A percentile compares a stretch with the other conserved stretches of the same genome.
Conservation (phyloP, 1,140 invertebrate species). For the Archivesica marissinica region DNA sequence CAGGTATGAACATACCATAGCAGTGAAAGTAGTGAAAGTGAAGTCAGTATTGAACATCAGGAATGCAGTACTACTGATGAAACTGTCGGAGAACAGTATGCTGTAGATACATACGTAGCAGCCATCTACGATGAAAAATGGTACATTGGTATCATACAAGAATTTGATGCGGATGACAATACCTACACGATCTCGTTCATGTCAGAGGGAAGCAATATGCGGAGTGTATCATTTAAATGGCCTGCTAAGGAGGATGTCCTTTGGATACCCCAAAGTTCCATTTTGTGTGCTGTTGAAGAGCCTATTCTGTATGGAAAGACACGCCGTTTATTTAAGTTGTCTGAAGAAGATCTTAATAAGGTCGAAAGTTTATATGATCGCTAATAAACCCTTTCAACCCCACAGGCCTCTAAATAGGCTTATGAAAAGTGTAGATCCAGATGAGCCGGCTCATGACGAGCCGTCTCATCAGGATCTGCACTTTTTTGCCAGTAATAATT, state of each 20-base stretch:
- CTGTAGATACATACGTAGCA: constrained; percentile 15
- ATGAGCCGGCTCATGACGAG: no score
- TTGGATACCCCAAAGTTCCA: neutral
- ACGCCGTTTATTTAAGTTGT: neutral
- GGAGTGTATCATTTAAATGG: constrained; percentile 1
- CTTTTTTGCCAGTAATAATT: no score
- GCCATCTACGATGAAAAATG: constrained; percentile 19
- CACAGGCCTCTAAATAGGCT: no score
- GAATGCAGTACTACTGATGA: neutral
- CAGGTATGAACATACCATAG: neutral
- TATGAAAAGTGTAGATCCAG: no score
- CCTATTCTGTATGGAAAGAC: neutral
- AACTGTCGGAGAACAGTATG: neutral
- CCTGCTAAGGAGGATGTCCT: neutral
- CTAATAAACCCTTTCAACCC: no score
- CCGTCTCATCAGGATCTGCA: no score
- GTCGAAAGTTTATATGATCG: no score
- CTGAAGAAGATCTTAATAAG: neutral
- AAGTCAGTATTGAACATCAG: neutral
- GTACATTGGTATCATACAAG: constrained; percentile 8
- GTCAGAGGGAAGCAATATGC: neutral
- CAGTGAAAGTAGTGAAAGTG: neutral
- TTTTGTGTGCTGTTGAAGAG: neutral
- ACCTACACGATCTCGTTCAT: constrained; percentile 8
- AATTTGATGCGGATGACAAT: constrained; percentile 19